Evolutionary conservation across 2,113 vertebrate genomes (phyloP).

Genomic region (Heloderma charlesbogerti): DNA sequence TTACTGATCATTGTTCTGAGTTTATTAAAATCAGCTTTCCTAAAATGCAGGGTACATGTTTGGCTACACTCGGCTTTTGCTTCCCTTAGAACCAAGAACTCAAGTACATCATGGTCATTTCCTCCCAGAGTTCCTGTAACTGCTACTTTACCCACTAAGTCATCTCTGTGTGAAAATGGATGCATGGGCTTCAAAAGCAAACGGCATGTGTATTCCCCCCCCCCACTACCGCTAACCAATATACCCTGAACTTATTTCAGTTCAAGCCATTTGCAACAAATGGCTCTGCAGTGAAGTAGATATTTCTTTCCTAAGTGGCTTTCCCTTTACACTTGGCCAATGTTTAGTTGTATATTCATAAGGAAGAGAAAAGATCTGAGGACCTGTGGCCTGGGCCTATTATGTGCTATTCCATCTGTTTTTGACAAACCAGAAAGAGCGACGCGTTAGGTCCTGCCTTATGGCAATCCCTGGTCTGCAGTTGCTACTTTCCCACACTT

Average conservation of each 20-base stretch:
- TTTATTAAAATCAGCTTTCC: too few species aligned
- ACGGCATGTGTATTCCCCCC: conserved; percentile 27
- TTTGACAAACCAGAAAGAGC: conserved; percentile 79
- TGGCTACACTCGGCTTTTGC: too few species aligned
- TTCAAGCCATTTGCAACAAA: conserved; percentile 60
- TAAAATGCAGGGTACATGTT: too few species aligned
- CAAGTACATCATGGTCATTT: too few species aligned
- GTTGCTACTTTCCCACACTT: conserved; percentile 86
- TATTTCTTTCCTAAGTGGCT: conserved; percentile 68
- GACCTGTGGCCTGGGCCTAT: conserved; percentile 77
- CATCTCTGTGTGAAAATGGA: conserved; percentile 55
- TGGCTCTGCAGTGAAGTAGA: conserved; percentile 60
- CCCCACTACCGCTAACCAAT: conserved; percentile 38
- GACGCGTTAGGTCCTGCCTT: conserved; percentile 81
- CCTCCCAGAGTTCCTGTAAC: too few species aligned
- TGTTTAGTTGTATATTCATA: conserved; percentile 65
- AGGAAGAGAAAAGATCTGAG: conserved; percentile 71
- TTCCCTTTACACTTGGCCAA: conserved; percentile 70
- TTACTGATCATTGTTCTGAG: too few species aligned
- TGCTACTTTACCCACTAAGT: too few species aligned
- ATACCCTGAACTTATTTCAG: conserved; percentile 35
- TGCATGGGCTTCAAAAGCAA: not conserved
- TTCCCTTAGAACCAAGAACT: too few species aligned
- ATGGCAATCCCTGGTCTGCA: conserved; percentile 81
- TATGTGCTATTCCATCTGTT: conserved; percentile 83